phyloP scores from a whole-genome alignment of 2,888 invertebrate species.

The Drosophila mayaguana region DNA sequence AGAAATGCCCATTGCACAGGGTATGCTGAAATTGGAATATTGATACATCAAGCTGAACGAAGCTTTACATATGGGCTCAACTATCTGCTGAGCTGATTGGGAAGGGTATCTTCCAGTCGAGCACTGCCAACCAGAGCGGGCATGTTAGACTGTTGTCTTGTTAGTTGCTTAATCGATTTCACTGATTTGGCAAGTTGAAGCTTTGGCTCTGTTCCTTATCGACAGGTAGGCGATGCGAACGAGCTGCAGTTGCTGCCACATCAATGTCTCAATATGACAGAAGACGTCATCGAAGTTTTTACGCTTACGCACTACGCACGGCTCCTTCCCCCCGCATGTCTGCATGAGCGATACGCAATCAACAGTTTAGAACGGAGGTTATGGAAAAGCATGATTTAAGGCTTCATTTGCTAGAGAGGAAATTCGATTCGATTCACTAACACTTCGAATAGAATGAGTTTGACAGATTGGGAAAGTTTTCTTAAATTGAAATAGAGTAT shows the following conservation, averaged over 20 bases:
- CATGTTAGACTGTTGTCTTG: no score
- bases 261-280: neutral
- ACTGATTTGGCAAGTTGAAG: neutral
- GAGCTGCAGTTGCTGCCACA: neutral
- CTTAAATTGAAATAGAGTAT: neutral
- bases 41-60: neutral
- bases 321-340: neutral
- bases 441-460: neutral
- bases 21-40: neutral
- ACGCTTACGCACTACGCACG: no score
- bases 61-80: neutral
- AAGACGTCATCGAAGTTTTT: constrained; percentile 1
- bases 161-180: neutral
- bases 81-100: neutral
- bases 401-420: neutral
- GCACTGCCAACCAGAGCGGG: neutral
- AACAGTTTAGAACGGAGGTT: neutral
- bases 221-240: neutral
- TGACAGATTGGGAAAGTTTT: neutral
- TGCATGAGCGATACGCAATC: neutral
- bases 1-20: neutral
- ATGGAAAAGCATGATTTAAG: neutral
- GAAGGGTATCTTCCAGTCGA: neutral
- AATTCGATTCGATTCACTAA: neutral
- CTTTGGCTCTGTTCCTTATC: neutral